Base-by-base conservation (phyloP, 2,888 invertebrate species). In the Tetanocera ferruginea region DNA sequence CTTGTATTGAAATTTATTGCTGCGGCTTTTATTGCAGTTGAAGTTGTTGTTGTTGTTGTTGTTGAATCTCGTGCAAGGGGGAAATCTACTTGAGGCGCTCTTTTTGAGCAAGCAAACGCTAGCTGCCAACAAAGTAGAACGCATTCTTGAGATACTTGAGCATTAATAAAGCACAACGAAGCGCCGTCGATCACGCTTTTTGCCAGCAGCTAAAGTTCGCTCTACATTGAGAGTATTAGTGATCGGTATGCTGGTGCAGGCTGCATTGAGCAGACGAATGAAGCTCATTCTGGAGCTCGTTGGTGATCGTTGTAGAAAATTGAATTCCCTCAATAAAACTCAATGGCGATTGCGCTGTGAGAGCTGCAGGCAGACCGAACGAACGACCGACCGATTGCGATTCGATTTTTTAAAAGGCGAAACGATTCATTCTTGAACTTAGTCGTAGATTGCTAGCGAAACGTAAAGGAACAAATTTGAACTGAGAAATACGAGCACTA, bases 381-480 rank as follows among this genome's bases (percentile, higher is more conserved):
- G 17, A 5, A 31, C 72, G 78, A 75, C 66, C 28, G 70, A 37
- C 25, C 77, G 66, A 57, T 19, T 37, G 77, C 75, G 78, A 49
- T 37, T 78, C 76, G 74, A 64, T 80, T 80, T 82, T 82, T 82
- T 85, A 86, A 87, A 86, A 83, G 85, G 82, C 84, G 85, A 85
- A 85, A 82, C 86, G 84, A 79, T 84, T 83, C 82, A 81, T 82
- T 83, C 83, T 80, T 80, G 82, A 83, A 82, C 84, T 87, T 86
- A 88, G 87, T 88, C 83, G 85, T 84, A 83, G 85, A 85, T 83
- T 82, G 85, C 84, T 84, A 82, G 85, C 84, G 81, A 85, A 84
- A 80, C 87, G 82, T 81, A 82, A 81, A 84, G 83, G 86, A 87
- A 83, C 84, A 17, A 6, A 37, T 62, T 49, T 43, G 62, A 74